phyloP scores from a whole-genome alignment of 2,888 invertebrate species.

The Perizoma flavofasciatum region DNA sequence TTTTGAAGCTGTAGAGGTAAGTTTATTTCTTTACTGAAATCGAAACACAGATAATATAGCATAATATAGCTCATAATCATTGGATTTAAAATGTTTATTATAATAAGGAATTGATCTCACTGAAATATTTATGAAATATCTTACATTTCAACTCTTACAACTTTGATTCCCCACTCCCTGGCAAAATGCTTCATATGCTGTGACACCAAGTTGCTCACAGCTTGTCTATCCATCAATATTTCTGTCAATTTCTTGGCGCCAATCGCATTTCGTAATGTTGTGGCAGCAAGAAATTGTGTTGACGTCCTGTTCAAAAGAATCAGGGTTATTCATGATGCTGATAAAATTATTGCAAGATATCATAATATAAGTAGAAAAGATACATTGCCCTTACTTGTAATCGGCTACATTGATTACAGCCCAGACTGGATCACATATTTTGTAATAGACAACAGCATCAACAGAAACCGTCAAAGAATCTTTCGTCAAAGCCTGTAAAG shows the following conservation, averaged over 20 bases:
- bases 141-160: conserved; percentile 95
- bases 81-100: no score
- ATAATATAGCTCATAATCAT: no score
- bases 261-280: conserved; percentile 92
- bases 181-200: conserved; percentile 89
- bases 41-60: neutral
- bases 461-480: conserved; percentile 95
- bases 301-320: conserved; percentile 82
- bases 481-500: conserved; percentile 70
- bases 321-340: no score
- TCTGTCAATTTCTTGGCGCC: conserved; percentile 94
- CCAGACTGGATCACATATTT: conserved; percentile 65
- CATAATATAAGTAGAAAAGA: no score
- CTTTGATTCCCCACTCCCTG: conserved; percentile 93
- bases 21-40: conserved; percentile 57
- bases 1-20: conserved; percentile 79
- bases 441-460: conserved; percentile 92
- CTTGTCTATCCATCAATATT: conserved; percentile 92
- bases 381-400: conserved; percentile 45
- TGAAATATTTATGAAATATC: conserved; percentile 42
- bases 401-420: conserved; percentile 33
- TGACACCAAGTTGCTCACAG: conserved; percentile 92
- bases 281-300: conserved; percentile 89
- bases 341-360: no score
- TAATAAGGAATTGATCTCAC: no score